Evolutionary conservation across 2,797 vertebrate species (phyloP), one percentile per base, ranked within the genome.

Genomic region (Intellagama lesueurii): DNA sequence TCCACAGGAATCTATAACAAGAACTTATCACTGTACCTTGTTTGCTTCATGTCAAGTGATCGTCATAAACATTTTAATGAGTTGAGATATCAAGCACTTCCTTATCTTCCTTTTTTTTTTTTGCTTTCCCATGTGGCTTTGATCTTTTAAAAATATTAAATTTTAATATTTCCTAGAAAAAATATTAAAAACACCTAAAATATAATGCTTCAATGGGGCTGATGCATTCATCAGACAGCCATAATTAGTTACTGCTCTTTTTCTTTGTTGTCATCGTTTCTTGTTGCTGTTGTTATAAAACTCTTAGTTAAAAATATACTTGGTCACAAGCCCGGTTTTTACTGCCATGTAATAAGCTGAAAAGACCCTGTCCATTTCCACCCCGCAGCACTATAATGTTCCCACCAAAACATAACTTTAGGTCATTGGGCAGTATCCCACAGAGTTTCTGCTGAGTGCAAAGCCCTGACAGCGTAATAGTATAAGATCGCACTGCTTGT

Each of bases 1-100:
- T 76, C 77, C 76, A 26, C 3, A 75, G 56, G n/a, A 84, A 90
- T 87, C 32, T 73, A 66, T 83, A 84, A 84, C 75, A 47, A n/a
- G 82, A 87, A 68, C 56, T 84, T 81, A 49, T 66, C 35, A 44
- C 40, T 83, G 30, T 80, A 66, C 49, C 75, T 84, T 79, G 17
- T 66, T 80, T 24, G 11, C 60, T 81, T 87, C 47, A 52, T 79
- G 80, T 32, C 87, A 83, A 66, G 35, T 4, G 68, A 88, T 66
- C 44, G 40, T 64, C 69, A 47, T 81, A 81, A 89, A 73, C 9
- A 56, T 81, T 81, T 60, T 47, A 40, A 85, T 86, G 85, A 85
- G 6, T 40, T 77, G 73, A 66, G 66, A 49, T 5, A 35, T 26
- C 7, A 0, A 28, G 66, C 2, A n/a, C 60, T 64, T 66, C 35